Conservation (phyloP, 2,888 invertebrate species). For the Phymatocera aterrima region DNA sequence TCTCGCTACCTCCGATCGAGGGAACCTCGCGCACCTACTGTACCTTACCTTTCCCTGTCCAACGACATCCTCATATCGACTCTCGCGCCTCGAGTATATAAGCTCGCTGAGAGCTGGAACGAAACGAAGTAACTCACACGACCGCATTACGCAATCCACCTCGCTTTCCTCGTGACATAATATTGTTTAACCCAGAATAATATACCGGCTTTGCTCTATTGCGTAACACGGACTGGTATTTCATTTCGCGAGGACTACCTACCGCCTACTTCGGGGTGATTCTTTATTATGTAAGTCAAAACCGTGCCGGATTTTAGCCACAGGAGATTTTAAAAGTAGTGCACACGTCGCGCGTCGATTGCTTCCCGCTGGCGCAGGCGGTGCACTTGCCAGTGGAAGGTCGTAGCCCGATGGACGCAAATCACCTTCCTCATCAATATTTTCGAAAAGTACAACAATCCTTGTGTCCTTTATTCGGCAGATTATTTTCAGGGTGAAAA, state of each 20-base stretch:
- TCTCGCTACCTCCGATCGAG: neutral
- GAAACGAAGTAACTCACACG: constrained; percentile 47
- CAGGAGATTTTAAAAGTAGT: neutral
- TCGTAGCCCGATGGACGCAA: neutral
- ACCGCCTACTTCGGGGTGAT: constrained; percentile 53
- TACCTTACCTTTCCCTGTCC: constrained; percentile 22
- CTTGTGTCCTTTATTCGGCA: too few species aligned
- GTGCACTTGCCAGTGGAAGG: constrained; percentile 1
- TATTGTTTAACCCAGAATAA: constrained; percentile 72
- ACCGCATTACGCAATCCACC: constrained; percentile 62
- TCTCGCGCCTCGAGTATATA: constrained; percentile 11
- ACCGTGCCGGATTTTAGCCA: constrained; percentile 31
- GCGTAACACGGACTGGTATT: constrained; percentile 59
- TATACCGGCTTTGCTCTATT: constrained; percentile 64
- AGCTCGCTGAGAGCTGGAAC: constrained; percentile 12
- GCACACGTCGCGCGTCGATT: neutral
- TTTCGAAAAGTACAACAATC: too few species aligned
- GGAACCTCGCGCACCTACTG: neutral
- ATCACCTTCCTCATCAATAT: neutral
- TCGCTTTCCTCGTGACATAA: constrained; percentile 71
- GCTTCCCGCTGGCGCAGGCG: neutral
- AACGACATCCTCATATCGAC: constrained; percentile 14
- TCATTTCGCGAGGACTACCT: constrained; percentile 64
- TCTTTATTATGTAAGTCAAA: constrained; percentile 64
- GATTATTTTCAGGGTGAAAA: too few species aligned